phyloP scores from a whole-genome alignment of 1,140 invertebrate species.

The Brachionus manjavacas region DNA sequence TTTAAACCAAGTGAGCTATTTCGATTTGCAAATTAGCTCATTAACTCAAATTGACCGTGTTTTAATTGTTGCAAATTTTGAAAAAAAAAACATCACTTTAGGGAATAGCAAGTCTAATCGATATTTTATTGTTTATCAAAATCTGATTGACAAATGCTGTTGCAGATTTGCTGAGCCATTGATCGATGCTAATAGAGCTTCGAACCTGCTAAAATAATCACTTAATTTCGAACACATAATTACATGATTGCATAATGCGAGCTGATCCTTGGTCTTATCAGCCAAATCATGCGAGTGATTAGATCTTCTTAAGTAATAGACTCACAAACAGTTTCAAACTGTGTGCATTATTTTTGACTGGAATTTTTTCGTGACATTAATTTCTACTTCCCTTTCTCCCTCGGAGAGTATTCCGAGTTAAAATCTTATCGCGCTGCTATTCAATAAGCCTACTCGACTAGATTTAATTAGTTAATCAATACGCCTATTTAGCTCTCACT shows the following conservation, averaged over 20 bases:
- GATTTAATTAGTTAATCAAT: constrained; percentile 28
- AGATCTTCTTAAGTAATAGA: constrained; percentile 14
- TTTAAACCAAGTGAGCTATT: neutral
- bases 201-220: constrained; percentile 35
- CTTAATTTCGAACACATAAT: constrained; percentile 37
- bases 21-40: constrained; percentile 26
- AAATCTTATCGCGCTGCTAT: constrained; percentile 33
- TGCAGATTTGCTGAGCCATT: neutral
- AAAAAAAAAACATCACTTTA: constrained; percentile 15
- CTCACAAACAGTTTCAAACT: neutral
- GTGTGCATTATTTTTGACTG: constrained; percentile 21
- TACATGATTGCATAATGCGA: neutral
- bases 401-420: neutral
- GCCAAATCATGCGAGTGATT: neutral
- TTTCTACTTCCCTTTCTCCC: constrained; percentile 5
- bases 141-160: constrained; percentile 4
- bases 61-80: neutral
- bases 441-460: constrained; percentile 2
- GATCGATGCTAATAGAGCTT: neutral
- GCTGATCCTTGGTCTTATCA: constrained; percentile 17
- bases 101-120: neutral
- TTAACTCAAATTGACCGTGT: constrained; percentile 29
- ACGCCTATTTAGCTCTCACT: neutral
- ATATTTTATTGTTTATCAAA: constrained; percentile 31
- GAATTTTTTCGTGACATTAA: constrained; percentile 14